phyloP scores from a whole-genome alignment of 2,797 vertebrate genomes.

The Acipenser ruthenus region DNA sequence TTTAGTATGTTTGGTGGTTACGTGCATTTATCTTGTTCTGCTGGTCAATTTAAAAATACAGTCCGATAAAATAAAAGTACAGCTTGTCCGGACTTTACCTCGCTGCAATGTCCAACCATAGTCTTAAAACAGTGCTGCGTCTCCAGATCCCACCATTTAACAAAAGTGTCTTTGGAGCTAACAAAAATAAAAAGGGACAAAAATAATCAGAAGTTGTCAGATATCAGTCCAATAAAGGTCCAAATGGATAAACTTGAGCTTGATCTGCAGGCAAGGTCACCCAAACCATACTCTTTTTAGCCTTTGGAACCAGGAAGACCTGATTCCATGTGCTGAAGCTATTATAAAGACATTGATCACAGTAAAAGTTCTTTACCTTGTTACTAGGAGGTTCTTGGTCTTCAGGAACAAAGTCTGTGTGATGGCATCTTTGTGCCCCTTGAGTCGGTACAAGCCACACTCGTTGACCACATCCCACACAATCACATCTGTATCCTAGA shows the following conservation, averaged over 20 bases:
- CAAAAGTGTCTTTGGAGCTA: constrained; percentile 88
- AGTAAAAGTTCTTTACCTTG: constrained; percentile 58
- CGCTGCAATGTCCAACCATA: constrained; percentile 85
- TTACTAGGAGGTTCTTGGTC: constrained; percentile 82
- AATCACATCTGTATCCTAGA: constrained; percentile 89
- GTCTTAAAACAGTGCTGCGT: constrained; percentile 97
- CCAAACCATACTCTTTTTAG: too few relatives aligned
- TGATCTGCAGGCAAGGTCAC: too few relatives aligned
- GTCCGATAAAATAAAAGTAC: background rate
- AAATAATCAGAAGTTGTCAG: background rate
- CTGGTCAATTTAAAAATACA: background rate
- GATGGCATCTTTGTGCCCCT: constrained; percentile 84
- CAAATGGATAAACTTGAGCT: too few relatives aligned
- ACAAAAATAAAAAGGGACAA: background rate
- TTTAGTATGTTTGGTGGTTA: too few relatives aligned
- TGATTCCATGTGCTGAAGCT: too few relatives aligned
- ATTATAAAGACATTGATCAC: too few relatives aligned
- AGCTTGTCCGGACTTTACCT: constrained; percentile 56
- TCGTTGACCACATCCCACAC: constrained; percentile 97
- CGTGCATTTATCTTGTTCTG: too few relatives aligned
- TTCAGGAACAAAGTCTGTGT: constrained; percentile 80
- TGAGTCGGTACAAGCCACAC: constrained; percentile 85
- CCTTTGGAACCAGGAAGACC: too few relatives aligned
- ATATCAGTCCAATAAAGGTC: too few relatives aligned
- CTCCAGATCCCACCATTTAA: constrained; percentile 97